Evolutionary conservation across 2,113 vertebrate genomes (phyloP).

Genomic region (Ciconia boyciana): DNA sequence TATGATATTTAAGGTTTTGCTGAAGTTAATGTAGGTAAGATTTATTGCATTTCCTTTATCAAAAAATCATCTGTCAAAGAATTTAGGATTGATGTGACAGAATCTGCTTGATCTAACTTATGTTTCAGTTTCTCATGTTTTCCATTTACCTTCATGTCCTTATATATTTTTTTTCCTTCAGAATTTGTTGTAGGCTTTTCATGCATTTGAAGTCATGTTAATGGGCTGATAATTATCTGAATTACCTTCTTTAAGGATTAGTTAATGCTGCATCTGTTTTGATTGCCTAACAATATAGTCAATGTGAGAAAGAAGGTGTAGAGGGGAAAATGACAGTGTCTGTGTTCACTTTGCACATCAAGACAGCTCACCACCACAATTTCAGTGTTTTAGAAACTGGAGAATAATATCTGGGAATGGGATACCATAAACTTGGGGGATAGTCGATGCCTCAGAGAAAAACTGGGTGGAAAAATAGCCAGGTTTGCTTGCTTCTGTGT

Average conservation of each 20-base stretch:
- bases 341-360: neutral
- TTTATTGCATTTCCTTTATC: neutral
- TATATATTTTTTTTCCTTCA: neutral
- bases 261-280: neutral
- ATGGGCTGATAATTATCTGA: neutral
- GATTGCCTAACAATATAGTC: neutral
- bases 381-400: neutral
- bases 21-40: neutral
- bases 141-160: neutral
- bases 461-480: neutral
- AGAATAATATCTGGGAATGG: neutral
- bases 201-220: neutral
- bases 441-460: neutral
- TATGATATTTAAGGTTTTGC: neutral
- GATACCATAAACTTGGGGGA: neutral
- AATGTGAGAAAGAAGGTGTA: neutral
- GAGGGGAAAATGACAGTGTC: neutral
- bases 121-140: neutral
- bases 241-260: neutral
- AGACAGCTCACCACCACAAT: neutral
- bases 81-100: neutral
- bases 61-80: neutral
- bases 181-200: neutral
- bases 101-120: neutral
- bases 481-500: neutral